A percentile compares a stretch with the other conserved stretches of the same genome.
phyloP scores from a whole-genome alignment of 2,113 vertebrate species.

The Chamaetylas fuelleborni region DNA sequence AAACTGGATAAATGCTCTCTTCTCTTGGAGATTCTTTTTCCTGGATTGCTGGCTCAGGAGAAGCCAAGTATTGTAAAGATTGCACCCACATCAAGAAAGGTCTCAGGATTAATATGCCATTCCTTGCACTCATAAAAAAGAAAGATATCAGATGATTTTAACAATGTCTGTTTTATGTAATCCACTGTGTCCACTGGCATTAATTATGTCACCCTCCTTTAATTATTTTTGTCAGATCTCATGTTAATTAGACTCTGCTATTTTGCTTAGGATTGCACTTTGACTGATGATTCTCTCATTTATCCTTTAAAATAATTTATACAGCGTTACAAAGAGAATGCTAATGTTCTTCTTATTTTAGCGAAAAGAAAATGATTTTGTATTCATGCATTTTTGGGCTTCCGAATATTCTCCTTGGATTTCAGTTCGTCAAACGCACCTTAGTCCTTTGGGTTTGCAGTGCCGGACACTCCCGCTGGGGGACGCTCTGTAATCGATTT shows the following conservation, averaged over 20 bases:
- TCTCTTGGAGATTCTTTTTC: background rate
- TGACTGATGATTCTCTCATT: background rate
- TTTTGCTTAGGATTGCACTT: background rate
- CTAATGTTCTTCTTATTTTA: background rate
- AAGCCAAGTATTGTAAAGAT: background rate
- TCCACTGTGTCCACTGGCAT: background rate
- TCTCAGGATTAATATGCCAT: background rate
- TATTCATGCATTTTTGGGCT: background rate
- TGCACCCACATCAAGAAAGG: background rate
- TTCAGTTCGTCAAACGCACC: background rate
- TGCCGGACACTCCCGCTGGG: background rate
- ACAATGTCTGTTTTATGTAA: background rate
- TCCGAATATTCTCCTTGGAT: background rate
- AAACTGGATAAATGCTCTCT: background rate
- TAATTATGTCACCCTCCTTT: background rate
- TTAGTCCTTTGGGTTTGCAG: background rate
- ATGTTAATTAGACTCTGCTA: background rate
- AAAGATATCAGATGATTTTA: background rate
- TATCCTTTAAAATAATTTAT: background rate
- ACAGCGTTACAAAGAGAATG: background rate
- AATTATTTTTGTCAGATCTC: background rate
- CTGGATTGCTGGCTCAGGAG: background rate
- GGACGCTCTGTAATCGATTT: slow-evolving; percentile 45
- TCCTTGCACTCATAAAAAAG: background rate
- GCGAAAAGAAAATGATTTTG: background rate